A percentile compares a stretch with the other conserved stretches of the same genome.
These are phyloP conservation scores for Chaetura pelagica DNA, from an alignment of 2,113 vertebrate genomes.

Conservation along the genomic window DNA sequence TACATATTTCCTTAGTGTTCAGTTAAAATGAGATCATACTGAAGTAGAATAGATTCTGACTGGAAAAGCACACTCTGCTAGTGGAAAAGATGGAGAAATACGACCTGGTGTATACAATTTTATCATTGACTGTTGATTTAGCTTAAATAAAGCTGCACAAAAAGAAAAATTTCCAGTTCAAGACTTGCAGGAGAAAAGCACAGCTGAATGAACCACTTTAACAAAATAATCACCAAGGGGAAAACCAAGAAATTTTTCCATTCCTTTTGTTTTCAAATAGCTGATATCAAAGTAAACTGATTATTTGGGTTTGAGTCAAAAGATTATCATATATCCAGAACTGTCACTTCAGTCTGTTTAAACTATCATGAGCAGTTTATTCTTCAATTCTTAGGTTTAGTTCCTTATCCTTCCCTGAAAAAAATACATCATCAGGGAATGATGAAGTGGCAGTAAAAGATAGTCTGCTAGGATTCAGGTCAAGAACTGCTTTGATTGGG, in stretches of 20 bases:
- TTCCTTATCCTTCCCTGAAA: not conserved
- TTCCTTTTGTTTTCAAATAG: not conserved
- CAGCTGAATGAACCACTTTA: not conserved
- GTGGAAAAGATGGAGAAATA: not conserved
- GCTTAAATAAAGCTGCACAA: not conserved
- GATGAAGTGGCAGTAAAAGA: not conserved
- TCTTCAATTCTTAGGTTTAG: not conserved
- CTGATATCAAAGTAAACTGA: not conserved
- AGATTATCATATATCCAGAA: not conserved
- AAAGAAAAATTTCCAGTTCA: not conserved
- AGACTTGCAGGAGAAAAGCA: not conserved
- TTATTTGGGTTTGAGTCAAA: not conserved
- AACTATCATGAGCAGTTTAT: not conserved
- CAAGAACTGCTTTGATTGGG: not conserved
- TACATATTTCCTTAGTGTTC: not conserved
- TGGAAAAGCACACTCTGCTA: not conserved
- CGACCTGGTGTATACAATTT: not conserved
- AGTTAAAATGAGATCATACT: not conserved
- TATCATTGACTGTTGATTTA: not conserved
- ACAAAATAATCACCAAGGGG: not conserved
- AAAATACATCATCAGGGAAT: not conserved
- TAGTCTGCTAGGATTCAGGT: not conserved
- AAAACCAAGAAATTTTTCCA: not conserved
- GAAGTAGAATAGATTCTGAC: not conserved
- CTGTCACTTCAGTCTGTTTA: not conserved